A percentile compares a stretch with the other conserved stretches of the same genome.
Evolutionary conservation across 2,888 invertebrate species (phyloP).

Genomic region (Lepeophtheirus nordmannii): DNA sequence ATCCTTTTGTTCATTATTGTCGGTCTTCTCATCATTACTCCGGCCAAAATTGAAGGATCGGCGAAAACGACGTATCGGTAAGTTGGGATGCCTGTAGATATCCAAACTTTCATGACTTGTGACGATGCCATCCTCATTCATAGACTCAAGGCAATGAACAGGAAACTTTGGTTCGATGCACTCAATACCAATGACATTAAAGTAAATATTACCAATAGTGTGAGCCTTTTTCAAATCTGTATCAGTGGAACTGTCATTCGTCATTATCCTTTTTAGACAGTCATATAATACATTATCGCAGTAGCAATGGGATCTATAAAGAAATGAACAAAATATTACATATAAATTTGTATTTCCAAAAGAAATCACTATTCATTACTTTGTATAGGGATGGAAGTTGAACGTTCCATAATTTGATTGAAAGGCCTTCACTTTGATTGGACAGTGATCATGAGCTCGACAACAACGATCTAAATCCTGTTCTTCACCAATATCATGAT

Average conservation of each 20-base stretch:
- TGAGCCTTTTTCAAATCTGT: constrained; percentile 15
- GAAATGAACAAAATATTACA: not conserved
- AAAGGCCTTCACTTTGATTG: constrained; percentile 44
- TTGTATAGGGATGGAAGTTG: constrained; percentile 50
- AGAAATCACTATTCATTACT: constrained; percentile 31
- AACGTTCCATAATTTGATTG: constrained; percentile 49
- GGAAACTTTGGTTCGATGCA: constrained; percentile 50
- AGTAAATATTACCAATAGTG: constrained; percentile 50
- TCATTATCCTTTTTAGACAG: constrained; percentile 43
- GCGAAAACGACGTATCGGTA: not conserved
- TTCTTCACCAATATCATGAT: constrained; percentile 49
- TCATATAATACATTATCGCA: constrained; percentile 54
- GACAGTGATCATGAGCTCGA: constrained; percentile 55
- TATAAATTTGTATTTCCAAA: not conserved
- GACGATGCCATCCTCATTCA: too few relatives aligned
- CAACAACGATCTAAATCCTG: constrained; percentile 53
- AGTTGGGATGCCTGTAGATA: too few relatives aligned
- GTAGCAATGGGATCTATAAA: constrained; percentile 51
- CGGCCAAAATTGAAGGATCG: not conserved
- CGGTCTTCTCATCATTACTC: not conserved
- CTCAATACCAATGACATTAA: constrained; percentile 53
- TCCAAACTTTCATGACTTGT: too few relatives aligned
- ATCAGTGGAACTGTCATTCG: not conserved
- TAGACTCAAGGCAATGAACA: constrained; percentile 1
- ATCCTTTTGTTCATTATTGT: not conserved